Evolutionary conservation across 92 coral and sea anemone genomes (phyloP).

Genomic region (Zoanthus solanderi): DNA sequence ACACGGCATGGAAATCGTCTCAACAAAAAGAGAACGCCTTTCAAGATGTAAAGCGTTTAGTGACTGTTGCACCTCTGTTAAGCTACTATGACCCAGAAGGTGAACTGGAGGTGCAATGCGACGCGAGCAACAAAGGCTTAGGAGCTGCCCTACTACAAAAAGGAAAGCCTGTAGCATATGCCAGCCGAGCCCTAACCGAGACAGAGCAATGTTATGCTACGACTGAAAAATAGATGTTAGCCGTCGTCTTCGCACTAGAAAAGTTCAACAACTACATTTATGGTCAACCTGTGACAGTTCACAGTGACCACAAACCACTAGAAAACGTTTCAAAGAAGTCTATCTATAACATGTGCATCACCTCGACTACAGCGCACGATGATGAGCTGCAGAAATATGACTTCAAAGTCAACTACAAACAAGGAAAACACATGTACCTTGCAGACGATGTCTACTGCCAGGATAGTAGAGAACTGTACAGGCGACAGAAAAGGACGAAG

Average conservation of each 20-base stretch:
- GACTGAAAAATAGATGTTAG: neutral
- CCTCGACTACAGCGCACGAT: neutral
- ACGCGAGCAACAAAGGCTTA: neutral
- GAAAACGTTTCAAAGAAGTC: neutral
- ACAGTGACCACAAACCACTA: neutral
- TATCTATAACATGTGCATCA: neutral
- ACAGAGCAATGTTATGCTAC: neutral
- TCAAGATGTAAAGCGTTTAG: neutral
- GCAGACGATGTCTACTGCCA: neutral
- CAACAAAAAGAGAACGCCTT: neutral
- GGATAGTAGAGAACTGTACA: neutral
- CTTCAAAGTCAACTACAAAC: neutral
- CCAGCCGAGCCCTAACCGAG: neutral
- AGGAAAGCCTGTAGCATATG: neutral
- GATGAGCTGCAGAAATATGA: neutral
- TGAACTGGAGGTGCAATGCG: neutral
- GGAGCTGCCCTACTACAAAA: neutral
- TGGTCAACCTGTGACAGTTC: neutral
- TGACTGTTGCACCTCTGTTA: neutral
- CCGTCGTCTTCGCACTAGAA: neutral
- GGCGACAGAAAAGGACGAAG: constrained; percentile 11
- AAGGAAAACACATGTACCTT: neutral
- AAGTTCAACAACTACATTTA: neutral
- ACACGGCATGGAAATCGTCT: neutral
- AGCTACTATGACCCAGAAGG: neutral